Conservation (phyloP, 2,113 vertebrate genomes). For the Ameiurus melas region DNA sequence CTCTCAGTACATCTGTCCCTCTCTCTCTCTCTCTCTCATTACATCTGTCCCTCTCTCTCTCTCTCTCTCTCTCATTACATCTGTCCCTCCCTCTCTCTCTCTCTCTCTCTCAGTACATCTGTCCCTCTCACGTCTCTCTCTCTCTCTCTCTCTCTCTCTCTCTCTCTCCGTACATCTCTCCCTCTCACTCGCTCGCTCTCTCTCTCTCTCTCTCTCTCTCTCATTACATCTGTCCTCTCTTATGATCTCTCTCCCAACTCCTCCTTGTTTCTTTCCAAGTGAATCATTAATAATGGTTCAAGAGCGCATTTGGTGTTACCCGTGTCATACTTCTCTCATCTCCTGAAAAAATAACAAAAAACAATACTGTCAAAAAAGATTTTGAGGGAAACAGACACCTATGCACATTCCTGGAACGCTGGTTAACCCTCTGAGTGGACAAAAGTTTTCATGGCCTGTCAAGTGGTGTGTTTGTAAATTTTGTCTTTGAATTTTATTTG, state of each 20-base stretch:
- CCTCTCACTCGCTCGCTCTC: not conserved
- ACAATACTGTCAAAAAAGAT: not conserved
- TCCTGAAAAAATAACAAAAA: not conserved
- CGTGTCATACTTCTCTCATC: constrained; percentile 25
- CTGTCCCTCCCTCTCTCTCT: not conserved
- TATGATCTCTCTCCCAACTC: not conserved
- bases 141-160: constrained; percentile 7
- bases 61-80: not conserved
- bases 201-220: not conserved
- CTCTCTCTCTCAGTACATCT: not conserved
- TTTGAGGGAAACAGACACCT: constrained; percentile 31
- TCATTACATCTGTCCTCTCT: not conserved
- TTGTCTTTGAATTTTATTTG: constrained; percentile 53
- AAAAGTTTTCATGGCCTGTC: constrained; percentile 41
- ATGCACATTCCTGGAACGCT: constrained; percentile 23
- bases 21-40: not conserved
- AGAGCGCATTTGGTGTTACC: constrained; percentile 24
- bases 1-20: not conserved
- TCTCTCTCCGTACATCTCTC: not conserved
- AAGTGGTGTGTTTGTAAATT: constrained; percentile 53
- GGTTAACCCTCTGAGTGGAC: constrained; percentile 37
- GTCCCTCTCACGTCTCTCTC: not conserved
- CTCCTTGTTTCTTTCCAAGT: constrained; percentile 3
- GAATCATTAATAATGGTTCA: constrained; percentile 20
- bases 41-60: no score